Conservation (phyloP, 2,888 invertebrate species). For the Apotomis betuletana region DNA sequence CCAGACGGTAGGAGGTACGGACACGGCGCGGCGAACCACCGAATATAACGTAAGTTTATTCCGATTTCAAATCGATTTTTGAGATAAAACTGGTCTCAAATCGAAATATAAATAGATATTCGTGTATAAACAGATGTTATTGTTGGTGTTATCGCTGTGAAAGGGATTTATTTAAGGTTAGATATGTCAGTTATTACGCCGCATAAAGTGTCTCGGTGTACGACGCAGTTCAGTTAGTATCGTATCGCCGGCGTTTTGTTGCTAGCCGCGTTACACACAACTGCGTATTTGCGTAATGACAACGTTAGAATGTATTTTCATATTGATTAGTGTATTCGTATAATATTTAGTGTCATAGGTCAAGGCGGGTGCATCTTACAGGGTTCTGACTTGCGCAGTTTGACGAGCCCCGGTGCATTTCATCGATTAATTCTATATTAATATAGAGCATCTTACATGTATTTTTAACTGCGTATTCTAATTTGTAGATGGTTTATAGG, state of each 20-base stretch:
- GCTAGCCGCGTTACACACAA: slow-evolving; percentile 69
- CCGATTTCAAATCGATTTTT: slow-evolving; percentile 51
- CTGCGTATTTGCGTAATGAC: slow-evolving; percentile 67
- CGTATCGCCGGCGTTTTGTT: slow-evolving; percentile 70
- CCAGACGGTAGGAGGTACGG: slow-evolving; percentile 63
- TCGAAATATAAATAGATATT: slow-evolving; percentile 43
- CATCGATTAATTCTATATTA: slow-evolving; percentile 21
- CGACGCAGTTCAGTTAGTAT: slow-evolving; percentile 73
- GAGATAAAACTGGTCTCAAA: slow-evolving; percentile 56
- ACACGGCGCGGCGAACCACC: slow-evolving; percentile 56
- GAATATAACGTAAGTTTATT: slow-evolving; percentile 64
- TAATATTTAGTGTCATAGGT: slow-evolving; percentile 23
- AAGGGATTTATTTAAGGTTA: slow-evolving; percentile 65
- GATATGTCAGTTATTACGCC: slow-evolving; percentile 73
- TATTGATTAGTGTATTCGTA: neutral
- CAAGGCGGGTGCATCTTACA: slow-evolving; percentile 23
- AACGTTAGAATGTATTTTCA: slow-evolving; percentile 50
- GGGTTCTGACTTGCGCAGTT: slow-evolving; percentile 29
- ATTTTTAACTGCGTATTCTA: no score
- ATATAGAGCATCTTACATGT: neutral
- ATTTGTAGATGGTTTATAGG: no score
- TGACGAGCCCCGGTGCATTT: slow-evolving; percentile 22
- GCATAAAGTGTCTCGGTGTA: slow-evolving; percentile 60
- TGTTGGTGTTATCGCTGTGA: slow-evolving; percentile 37
- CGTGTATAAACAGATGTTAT: slow-evolving; percentile 43